These are phyloP conservation scores for Mirza zaza DNA, from an alignment of 2,113 vertebrate genomes.

Conservation along the genomic window DNA sequence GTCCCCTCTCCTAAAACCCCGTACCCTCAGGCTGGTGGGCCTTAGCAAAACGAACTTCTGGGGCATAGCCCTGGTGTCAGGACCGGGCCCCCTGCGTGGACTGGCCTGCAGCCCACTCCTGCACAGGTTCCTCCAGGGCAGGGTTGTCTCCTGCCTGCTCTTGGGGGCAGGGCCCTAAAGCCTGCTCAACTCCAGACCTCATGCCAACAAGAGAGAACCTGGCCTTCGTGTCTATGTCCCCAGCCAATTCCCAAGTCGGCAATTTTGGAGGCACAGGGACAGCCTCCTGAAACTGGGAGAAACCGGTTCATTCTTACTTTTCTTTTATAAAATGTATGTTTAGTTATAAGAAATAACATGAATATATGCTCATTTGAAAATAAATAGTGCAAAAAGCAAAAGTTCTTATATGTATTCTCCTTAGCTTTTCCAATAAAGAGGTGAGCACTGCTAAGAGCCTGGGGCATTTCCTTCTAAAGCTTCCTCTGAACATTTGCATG, in stretches of 20 bases:
- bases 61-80: too few species aligned
- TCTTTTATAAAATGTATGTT: neutral
- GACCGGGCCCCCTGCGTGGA: neutral
- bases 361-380: neutral
- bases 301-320: neutral
- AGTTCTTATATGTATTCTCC: neutral
- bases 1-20: neutral
- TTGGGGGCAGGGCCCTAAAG: neutral
- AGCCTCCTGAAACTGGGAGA: neutral
- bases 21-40: neutral
- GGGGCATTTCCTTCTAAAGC: neutral
- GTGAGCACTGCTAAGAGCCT: neutral
- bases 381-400: neutral
- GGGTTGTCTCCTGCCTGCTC: neutral
- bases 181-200: neutral
- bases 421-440: neutral
- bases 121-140: neutral
- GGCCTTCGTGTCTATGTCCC: neutral
- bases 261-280: neutral
- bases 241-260: neutral
- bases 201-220: neutral
- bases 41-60: neutral
- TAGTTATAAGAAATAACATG: slow-evolving; percentile 6
- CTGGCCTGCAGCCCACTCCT: neutral
- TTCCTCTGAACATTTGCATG: neutral